Base-by-base conservation (phyloP, 2,113 vertebrate species). In the Channa argus region DNA sequence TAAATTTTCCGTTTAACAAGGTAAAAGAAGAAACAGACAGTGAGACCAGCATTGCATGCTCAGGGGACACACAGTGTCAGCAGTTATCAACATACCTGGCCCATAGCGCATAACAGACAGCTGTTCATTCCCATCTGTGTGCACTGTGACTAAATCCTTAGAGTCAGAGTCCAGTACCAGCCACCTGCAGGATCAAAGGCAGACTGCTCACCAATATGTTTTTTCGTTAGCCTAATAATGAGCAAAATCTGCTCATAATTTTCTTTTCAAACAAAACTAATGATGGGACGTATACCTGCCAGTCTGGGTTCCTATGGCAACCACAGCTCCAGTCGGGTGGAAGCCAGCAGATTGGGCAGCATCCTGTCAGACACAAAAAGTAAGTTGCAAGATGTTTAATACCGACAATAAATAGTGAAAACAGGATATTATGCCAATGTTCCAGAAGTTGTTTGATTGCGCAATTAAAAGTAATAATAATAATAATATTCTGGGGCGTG, bases 101-200 rank as follows among this genome's bases (percentile, higher is more conserved):
- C 97, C 95, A 71, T 96, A 99, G 64, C 95, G 94, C 94, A 99
- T 96, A 36, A 97, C 97, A 0, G 98, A 99, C 79, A 99, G 96
- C 93, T 99, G 98, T 50, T 99, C 98, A 0, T 96, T 99, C 39
- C 98, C 98, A 83, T 99, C 98, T 56, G 98, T 99, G 94, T 99
- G 98, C 61, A 99, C 95, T 0, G 97, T 96, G 86, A 99, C 97
- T 83, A 99, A 86, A 91, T 99, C 98, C 89, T 98, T 98, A 5
- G 97, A 96, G 86, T 99, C 97, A 0, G 98, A 96, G 92, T 99
- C 98, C 86, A 99, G 95, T 59, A 99, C 98, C 90, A 98, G 95
- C 98, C 98, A 99, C 95, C 98, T 99, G 95, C 91, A 50, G 71
- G 70, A 92, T 38, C 44, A 63, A 15, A 1, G 38, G 60, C 53